Base-by-base conservation (phyloP, 2,888 invertebrate species). In the Azorinus chamasolen region DNA sequence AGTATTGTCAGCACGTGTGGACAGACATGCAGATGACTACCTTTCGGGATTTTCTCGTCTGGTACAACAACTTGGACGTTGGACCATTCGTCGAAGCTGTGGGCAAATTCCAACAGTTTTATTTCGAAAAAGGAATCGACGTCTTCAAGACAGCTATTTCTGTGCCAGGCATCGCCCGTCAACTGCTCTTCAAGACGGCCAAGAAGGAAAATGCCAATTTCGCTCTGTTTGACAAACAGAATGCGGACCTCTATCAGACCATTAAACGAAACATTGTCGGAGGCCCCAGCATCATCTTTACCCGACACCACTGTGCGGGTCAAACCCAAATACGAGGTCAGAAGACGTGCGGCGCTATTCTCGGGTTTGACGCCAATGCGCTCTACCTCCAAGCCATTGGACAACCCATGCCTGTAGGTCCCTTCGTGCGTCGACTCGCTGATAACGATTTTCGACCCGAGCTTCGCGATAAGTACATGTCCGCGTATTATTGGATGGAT, bases 41-140 rank as follows among this genome's bases (percentile, higher is more conserved):
- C 2, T 70, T 83, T 45, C n/a, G 48, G 18, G 83, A 85, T 46
- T 85, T 83, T 57, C 65, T 85, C 2, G 66, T 62, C 1, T 86
- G 82, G 76, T 83, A 84, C 46, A 84, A 82, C 51, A 79, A 78
- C 58, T 53, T 71, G 39, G 84, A 79, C 39, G 78, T 84, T 5
- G 53, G 22, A 8, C 75, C 81, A 2, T 79, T 85, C 48, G 66
- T 83, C n/a, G 63, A 57, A 18, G 86, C 83, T 14, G 70, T 83
- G 5, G 51, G 66, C 10, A 63, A 64, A 12, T 74, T 80, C 39
- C 72, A 71, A n/a, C 12, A 54, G 3, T 82, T 82, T 53, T 84
- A 82, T 65, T 61, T 65, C 48, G 58, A 78, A 0, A 71, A 78
- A 55, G 66, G 66, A 0, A 64, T 83, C 18, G 83, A 86, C 43